Base-by-base conservation (phyloP, 2,888 invertebrate species). In the Brenthis hecate region DNA sequence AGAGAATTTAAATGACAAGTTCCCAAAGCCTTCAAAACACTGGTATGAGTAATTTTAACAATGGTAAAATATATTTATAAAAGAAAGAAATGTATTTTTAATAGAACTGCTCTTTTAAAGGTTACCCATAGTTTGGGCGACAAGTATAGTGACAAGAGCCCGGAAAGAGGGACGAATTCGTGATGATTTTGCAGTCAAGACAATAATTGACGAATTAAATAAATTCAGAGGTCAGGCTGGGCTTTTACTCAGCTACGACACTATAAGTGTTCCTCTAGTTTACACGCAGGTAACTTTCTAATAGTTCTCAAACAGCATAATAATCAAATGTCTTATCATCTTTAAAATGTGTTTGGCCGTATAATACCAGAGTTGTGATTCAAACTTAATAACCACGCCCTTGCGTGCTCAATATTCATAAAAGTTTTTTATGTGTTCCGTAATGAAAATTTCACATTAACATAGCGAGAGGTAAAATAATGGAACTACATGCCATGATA, bases 141-240 rank as follows among this genome's bases (percentile, higher is more conserved):
- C 97, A 1, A 97, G 97, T 85, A 97, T 98, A 77, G 96, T 98
- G 70, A 97, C 97, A 0, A 91, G 97, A 74, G 97, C 98, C 4
- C 94, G 97, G n/a, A 97, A 97, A 81, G 98, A 98, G 87, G 97
- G 97, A 16, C 93, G 97, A 77, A 97, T 98, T 80, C 94, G 97
- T 71, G 97, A 97, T 78, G 98, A 98, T 86, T 98, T 98, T 81
- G 98, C 98, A 0, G 97, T 98, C 0, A 97, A 98, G 85, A 98
- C 98, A 5, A 95, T 98, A 65, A 95, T 97, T 75, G 97, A 97
- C 81, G 97, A 97, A 87, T 87, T 98, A 67, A 97, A 97, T 84
- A 96, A 96, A 80, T 97, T 97, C 81, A 93, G 97, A 76, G 96
- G 96, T 16, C 95, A 96, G 81, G 96, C 96, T 74, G 96, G 96